Evolutionary conservation across 2,888 invertebrate species (phyloP).

Genomic region (Tenthredo mesomela): DNA sequence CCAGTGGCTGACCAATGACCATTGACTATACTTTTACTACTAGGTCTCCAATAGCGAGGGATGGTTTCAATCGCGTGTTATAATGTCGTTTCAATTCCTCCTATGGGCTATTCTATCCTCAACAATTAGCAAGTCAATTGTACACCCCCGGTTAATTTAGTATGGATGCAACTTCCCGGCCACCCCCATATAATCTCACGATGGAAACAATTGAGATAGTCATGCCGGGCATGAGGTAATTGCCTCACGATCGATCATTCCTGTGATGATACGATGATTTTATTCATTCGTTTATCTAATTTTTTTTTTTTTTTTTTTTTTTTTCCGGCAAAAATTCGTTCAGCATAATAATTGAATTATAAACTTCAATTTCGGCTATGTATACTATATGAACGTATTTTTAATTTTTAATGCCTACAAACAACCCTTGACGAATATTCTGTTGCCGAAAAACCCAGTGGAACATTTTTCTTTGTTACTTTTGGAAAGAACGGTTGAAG

Average conservation of each 20-base stretch:
- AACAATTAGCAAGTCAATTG: constrained; percentile 44
- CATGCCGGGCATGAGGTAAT: neutral
- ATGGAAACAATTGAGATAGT: neutral
- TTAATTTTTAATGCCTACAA: constrained; percentile 71
- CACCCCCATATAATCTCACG: neutral
- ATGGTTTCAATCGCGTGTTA: constrained; percentile 23
- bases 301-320: too few relatives aligned
- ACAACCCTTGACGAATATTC: constrained; percentile 53
- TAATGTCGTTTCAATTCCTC: constrained; percentile 34
- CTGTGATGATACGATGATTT: neutral
- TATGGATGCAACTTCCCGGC: neutral
- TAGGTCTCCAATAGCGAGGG: constrained; percentile 19
- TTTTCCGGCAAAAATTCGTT: neutral
- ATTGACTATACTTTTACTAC: neutral
- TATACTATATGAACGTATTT: neutral
- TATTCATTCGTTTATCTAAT: neutral
- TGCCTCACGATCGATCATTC: neutral
- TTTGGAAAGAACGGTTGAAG: constrained; percentile 62
- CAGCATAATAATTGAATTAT: too few relatives aligned
- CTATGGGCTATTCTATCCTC: neutral
- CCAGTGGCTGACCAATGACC: constrained; percentile 14
- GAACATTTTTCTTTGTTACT: constrained; percentile 66
- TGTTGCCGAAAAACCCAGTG: constrained; percentile 69
- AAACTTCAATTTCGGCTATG: neutral
- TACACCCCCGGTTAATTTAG: constrained; percentile 18